Evolutionary conservation across 2,797 vertebrate species (phyloP), one percentile per base, ranked within the genome.

Genomic region (Malacoctenus gilli): DNA sequence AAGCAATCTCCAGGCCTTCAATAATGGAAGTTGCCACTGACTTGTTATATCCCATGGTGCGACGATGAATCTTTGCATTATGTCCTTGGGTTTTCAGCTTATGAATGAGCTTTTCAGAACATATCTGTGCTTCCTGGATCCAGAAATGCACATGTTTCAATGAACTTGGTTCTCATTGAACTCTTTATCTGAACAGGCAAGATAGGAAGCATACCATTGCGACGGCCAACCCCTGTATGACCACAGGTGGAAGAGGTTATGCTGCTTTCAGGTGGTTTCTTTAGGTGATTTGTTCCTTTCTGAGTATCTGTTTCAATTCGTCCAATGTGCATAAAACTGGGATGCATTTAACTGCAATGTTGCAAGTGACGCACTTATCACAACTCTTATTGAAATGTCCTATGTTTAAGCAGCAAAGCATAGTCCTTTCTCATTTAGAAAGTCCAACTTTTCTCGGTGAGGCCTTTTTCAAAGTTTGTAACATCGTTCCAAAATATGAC

Each of bases 171-270:
- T 31, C 40, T 40, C 8, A 44, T 36, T n/a, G 53, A 31, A 36
- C 40, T 31, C 4, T 56, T 56, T 10, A 44, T 41, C 3, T 28
- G 7, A n/a, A 56, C 32, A n/a, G 53, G 41, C 8, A 56, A 21
- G 28, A 56, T 56, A 1, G 39, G 36, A 0, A 56, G 1, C 1
- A 19, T 15, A 13, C 1, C n/a, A 7, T 56, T 20, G 8, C 36
- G 30, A 1, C 22, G 13, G 14, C 19, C 19, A 14, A 40, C 20
- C 20, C 31, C 21, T 55, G 22, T 55, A 43, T 55, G 52, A 15
- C 20, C 40, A 10, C 40, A 55, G 23, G 22, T 23, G 4, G 22
- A 23, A 4, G 4, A 23, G 4, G 8, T 8, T 23, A 23, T 5
- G 32, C 39, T 43, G 6, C 5, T 5, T 13, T 2, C 18, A 21